phyloP scores from a whole-genome alignment of 2,113 vertebrate genomes.

The Hippoglossus stenolepis region DNA sequence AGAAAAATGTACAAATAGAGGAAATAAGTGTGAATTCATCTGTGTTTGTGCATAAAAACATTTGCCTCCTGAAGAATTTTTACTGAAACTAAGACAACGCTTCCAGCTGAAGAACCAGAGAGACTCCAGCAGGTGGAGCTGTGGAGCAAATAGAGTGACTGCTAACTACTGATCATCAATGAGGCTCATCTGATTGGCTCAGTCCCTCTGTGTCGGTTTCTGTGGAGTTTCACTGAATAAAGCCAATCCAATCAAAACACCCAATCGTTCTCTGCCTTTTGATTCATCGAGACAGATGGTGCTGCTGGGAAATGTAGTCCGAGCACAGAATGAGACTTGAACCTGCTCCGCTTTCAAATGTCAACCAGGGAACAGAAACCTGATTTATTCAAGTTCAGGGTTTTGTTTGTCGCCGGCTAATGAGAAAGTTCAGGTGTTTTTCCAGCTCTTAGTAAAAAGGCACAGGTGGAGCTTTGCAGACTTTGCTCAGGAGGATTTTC shows the following conservation, averaged over 20 bases:
- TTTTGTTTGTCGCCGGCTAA: too few relatives aligned
- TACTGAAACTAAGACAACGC: slow-evolving; percentile 29
- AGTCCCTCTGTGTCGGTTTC: slow-evolving; percentile 26
- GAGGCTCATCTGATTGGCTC: slow-evolving; percentile 7
- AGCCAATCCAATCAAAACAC: slow-evolving; percentile 57
- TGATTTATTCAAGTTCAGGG: too few relatives aligned
- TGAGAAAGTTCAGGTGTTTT: too few relatives aligned
- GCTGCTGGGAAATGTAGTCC: slow-evolving; percentile 1
- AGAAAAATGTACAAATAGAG: background rate
- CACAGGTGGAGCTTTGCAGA: too few relatives aligned
- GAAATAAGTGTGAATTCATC: background rate
- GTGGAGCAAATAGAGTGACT: background rate
- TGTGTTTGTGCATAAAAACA: slow-evolving; percentile 10
- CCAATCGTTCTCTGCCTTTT: background rate
- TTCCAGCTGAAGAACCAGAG: slow-evolving; percentile 19
- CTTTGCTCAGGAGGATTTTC: too few relatives aligned
- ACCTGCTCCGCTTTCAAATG: too few relatives aligned
- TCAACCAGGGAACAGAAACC: too few relatives aligned
- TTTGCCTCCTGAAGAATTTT: slow-evolving; percentile 20
- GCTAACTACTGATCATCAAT: background rate
- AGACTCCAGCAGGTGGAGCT: slow-evolving; percentile 49
- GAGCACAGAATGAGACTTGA: too few relatives aligned
- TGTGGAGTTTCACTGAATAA: slow-evolving; percentile 77
- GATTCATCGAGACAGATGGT: background rate
- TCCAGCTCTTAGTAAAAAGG: too few relatives aligned